A percentile compares a stretch with the other conserved stretches of the same genome.
phyloP scores from a whole-genome alignment of 2,113 vertebrate genomes.

The Mastomys natalensis region DNA sequence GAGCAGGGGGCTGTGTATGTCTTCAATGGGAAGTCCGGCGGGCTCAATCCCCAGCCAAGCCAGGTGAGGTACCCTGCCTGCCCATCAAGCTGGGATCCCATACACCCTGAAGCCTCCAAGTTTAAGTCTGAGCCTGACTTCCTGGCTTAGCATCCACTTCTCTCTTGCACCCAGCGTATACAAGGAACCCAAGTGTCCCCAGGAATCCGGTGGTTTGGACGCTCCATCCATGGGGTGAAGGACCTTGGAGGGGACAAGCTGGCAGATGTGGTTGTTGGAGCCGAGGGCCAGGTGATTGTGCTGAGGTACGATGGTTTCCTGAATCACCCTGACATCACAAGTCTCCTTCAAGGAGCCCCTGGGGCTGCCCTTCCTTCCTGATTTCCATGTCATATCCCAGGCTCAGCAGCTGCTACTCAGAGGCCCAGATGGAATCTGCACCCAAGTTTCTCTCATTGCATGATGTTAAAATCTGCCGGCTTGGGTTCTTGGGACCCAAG shows the following conservation, averaged over 20 bases:
- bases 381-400: background rate
- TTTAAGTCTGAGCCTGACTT: background rate
- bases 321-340: too few species aligned
- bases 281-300: slow-evolving; percentile 84
- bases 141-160: slow-evolving; percentile 2
- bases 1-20: slow-evolving; percentile 89
- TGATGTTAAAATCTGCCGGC: background rate
- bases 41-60: slow-evolving; percentile 80
- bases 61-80: slow-evolving; percentile 82
- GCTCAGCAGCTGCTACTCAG: background rate
- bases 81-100: background rate
- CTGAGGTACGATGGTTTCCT: slow-evolving; percentile 85
- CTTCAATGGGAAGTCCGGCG: slow-evolving; percentile 85
- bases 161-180: slow-evolving; percentile 86
- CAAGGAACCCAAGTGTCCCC: slow-evolving; percentile 72
- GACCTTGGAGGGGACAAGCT: slow-evolving; percentile 88
- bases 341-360: background rate
- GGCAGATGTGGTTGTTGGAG: slow-evolving; percentile 88
- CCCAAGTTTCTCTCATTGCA: background rate
- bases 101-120: background rate
- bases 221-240: slow-evolving; percentile 87
- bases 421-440: background rate
- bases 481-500: background rate
- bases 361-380: background rate
- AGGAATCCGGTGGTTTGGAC: slow-evolving; percentile 89